phyloP scores from a whole-genome alignment of 2,113 vertebrate genomes.

The Junco hyemalis region DNA sequence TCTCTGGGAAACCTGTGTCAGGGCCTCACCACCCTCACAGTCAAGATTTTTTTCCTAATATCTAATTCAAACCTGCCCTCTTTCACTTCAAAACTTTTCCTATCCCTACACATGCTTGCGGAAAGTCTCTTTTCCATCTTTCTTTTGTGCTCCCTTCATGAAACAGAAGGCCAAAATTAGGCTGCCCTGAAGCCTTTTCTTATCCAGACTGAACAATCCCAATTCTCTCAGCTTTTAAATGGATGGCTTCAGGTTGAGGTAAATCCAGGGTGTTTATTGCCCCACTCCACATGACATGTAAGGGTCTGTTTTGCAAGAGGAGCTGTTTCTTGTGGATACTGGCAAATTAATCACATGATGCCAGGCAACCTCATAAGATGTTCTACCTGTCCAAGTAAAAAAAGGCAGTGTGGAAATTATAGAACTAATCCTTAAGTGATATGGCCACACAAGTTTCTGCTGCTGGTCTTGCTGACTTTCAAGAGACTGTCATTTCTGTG shows the following conservation, averaged over 20 bases:
- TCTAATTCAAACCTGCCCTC: neutral
- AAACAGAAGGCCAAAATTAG: neutral
- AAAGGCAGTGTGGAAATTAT: neutral
- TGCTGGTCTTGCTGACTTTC: neutral
- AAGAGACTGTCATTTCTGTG: neutral
- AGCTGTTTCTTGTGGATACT: neutral
- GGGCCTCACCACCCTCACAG: neutral
- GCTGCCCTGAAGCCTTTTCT: fast-evolving
- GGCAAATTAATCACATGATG: fast-evolving
- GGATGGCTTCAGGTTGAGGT: neutral
- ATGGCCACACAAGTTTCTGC: neutral
- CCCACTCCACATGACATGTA: neutral
- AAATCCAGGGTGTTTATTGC: neutral
- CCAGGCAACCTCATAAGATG: neutral
- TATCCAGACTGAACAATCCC: neutral
- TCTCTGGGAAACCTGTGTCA: neutral
- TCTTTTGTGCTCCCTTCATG: neutral
- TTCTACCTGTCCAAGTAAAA: neutral
- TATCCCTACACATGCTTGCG: neutral
- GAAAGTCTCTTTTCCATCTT: neutral
- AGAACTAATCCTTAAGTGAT: neutral
- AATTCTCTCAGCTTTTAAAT: neutral
- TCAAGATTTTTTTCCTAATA: neutral
- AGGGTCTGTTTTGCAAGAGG: neutral
- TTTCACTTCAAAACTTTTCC: neutral